Evolutionary conservation across 2,797 vertebrate genomes (phyloP).

Genomic region (Avahi laniger): DNA sequence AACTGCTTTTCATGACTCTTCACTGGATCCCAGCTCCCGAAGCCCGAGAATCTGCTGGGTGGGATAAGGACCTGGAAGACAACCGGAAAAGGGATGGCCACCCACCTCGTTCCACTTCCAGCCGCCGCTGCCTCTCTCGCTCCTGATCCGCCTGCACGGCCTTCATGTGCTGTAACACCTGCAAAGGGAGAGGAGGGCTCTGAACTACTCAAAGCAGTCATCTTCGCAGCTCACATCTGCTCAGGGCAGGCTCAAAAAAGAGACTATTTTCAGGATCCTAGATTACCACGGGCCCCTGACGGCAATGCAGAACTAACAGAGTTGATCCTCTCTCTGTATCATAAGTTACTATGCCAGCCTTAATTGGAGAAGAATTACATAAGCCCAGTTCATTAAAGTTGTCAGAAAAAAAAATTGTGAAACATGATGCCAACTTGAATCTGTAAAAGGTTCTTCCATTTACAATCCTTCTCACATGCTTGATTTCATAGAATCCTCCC

Average conservation of each 20-base stretch:
- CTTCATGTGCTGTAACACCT: conserved; percentile 97
- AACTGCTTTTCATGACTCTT: not conserved
- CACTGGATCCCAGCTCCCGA: not conserved
- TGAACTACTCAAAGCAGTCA: not conserved
- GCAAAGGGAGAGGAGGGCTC: conserved; percentile 40
- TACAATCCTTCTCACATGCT: not conserved
- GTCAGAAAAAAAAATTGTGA: not conserved
- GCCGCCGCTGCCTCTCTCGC: conserved; percentile 89
- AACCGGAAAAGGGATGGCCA: not conserved
- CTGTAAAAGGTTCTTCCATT: not conserved
- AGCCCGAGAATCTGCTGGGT: not conserved
- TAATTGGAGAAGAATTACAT: not conserved
- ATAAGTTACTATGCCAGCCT: not conserved
- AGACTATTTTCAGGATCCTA: not conserved
- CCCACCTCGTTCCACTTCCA: conserved; percentile 92
- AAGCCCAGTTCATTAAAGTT: not conserved
- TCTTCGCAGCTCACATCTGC: not conserved
- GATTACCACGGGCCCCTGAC: not conserved
- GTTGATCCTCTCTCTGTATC: not conserved
- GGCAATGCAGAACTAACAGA: not conserved
- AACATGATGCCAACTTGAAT: not conserved
- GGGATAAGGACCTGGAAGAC: not conserved
- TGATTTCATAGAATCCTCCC: not conserved
- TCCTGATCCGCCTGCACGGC: conserved; percentile 92
- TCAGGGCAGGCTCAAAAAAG: not conserved